Percentiles rank a stretch among this genome's conserved stretches.
phyloP scores from a whole-genome alignment of 2,888 invertebrate species.

The Osmoderma eremita region DNA sequence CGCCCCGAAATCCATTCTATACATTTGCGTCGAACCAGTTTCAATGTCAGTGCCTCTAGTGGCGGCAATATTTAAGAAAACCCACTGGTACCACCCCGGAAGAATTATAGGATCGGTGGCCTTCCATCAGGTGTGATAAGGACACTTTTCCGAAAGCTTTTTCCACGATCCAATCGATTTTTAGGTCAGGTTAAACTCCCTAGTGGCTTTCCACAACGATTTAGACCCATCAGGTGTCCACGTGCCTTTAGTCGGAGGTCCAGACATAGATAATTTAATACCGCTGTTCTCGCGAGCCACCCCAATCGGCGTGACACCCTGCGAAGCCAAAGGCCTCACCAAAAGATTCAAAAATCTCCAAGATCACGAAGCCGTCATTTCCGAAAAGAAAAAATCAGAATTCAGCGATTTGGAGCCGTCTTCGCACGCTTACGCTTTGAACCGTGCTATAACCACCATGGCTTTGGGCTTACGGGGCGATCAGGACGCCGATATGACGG shows the following conservation, averaged over 20 bases:
- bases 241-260: conserved; percentile 74
- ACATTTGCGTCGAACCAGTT: conserved; percentile 67
- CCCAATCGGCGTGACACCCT: conserved; percentile 64
- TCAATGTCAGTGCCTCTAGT: conserved; percentile 68
- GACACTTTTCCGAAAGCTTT: background rate
- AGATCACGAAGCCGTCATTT: conserved; percentile 26
- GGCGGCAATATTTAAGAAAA: conserved; percentile 63
- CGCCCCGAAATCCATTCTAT: conserved; percentile 67
- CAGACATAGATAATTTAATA: conserved; percentile 72
- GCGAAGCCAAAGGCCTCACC: conserved; percentile 44
- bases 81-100: conserved; percentile 61
- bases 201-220: conserved; percentile 69
- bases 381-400: conserved; percentile 14
- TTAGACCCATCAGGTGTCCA: conserved; percentile 69
- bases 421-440: conserved; percentile 56
- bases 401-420: conserved; percentile 42
- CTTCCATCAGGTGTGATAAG: conserved; percentile 44
- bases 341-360: conserved; percentile 42
- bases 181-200: conserved; percentile 69
- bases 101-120: conserved; percentile 59
- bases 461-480: conserved; percentile 59
- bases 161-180: conserved; percentile 21
- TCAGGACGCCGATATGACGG: conserved; percentile 53
- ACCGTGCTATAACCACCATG: conserved; percentile 56
- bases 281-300: conserved; percentile 72